Percentiles rank a stretch among this genome's conserved stretches.
Conservation (phyloP, 2,888 invertebrate species). For the Synergus japonicus region DNA sequence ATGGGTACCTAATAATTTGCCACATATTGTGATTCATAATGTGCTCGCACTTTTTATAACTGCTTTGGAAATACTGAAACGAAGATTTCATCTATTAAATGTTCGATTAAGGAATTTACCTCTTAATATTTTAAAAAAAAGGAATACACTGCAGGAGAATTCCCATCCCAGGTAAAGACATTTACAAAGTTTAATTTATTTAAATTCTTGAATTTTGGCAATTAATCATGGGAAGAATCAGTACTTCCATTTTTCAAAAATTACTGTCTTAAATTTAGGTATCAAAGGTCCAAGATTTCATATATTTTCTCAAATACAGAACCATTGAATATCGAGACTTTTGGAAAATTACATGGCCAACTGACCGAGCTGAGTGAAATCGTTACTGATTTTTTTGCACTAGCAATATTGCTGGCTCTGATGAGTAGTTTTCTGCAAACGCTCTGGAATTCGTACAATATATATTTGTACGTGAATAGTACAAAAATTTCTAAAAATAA, state of each 20-base stretch:
- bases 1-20: background rate
- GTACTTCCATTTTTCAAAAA: no score
- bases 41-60: background rate
- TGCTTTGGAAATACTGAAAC: background rate
- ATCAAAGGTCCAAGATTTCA: no score
- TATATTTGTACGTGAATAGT: background rate
- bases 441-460: background rate
- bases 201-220: background rate
- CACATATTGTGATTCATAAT: conserved; percentile 16
- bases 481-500: no score
- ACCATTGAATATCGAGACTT: background rate
- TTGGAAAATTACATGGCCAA: conserved; percentile 13
- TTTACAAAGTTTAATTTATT: background rate
- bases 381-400: background rate
- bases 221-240: no score
- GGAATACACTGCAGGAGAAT: background rate
- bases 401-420: background rate
- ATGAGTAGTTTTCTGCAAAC: background rate
- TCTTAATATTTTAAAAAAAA: background rate
- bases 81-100: conserved; percentile 6
- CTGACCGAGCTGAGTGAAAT: background rate
- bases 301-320: background rate
- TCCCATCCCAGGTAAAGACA: background rate
- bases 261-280: no score
- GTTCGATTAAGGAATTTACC: background rate